These are phyloP conservation scores for Chaunax sp. DNA, from an alignment of 2,797 vertebrate genomes.

Conservation along the genomic window DNA sequence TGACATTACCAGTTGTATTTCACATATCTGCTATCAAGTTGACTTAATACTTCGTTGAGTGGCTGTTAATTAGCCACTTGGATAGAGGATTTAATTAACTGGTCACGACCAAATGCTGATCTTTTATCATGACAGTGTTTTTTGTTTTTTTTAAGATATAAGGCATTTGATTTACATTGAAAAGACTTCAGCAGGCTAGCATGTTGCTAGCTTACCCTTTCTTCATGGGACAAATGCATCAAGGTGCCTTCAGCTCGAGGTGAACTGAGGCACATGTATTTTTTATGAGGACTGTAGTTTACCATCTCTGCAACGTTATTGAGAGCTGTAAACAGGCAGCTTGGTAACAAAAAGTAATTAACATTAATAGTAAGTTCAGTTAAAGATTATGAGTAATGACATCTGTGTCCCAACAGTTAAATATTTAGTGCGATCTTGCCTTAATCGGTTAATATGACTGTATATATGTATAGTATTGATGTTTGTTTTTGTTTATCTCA, in stretches of 20 bases:
- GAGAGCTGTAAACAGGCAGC: slow-evolving; percentile 60
- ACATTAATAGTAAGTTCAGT: slow-evolving; percentile 42
- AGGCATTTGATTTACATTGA: background rate
- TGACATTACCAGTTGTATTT: background rate
- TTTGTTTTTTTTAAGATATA: background rate
- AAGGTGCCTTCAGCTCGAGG: slow-evolving; percentile 40
- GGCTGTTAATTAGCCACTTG: background rate
- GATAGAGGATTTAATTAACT: background rate
- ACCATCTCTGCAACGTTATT: slow-evolving; percentile 64
- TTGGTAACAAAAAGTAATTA: slow-evolving; percentile 69
- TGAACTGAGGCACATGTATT: slow-evolving; percentile 56
- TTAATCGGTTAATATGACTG: background rate
- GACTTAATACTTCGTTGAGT: background rate
- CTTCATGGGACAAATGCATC: slow-evolving; percentile 37
- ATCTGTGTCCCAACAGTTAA: background rate
- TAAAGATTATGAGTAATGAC: background rate
- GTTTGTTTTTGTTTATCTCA: slow-evolving; percentile 19
- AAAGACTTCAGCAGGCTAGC: slow-evolving; percentile 17
- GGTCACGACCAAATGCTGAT: slow-evolving; percentile 7
- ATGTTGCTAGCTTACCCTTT: slow-evolving; percentile 29
- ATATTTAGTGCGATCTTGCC: background rate
- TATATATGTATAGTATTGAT: background rate
- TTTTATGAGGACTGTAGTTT: slow-evolving; percentile 66
- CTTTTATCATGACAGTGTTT: slow-evolving; percentile 30
- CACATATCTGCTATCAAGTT: background rate